Conservation (phyloP, 2,888 invertebrate genomes). For the Apamea epomidion region DNA sequence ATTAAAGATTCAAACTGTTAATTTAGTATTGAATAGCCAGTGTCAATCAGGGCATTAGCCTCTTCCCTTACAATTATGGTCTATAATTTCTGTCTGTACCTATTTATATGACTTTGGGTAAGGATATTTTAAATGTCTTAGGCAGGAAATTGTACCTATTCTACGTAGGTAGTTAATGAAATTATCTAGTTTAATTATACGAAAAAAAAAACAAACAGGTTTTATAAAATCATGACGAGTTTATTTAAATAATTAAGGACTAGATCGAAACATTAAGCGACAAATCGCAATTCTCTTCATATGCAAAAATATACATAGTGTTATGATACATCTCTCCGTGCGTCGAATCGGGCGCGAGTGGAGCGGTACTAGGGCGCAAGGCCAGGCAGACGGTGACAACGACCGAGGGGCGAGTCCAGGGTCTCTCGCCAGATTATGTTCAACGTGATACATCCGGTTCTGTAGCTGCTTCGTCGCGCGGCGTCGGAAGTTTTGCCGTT, state of each 20-base stretch:
- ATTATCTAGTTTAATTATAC: not conserved
- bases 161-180: not conserved
- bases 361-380: conserved; percentile 74
- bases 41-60: not conserved
- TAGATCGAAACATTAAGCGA: conserved; percentile 86
- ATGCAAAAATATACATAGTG: conserved; percentile 79
- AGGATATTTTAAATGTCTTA: not conserved
- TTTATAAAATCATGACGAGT: conserved; percentile 70
- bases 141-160: not conserved
- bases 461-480: conserved; percentile 73
- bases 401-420: conserved; percentile 85
- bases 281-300: conserved; percentile 83
- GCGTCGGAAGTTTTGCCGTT: conserved; percentile 77
- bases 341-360: conserved; percentile 75
- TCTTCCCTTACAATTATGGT: not conserved
- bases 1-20: not conserved
- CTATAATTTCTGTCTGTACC: not conserved
- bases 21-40: not conserved
- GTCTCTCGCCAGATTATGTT: conserved; percentile 78
- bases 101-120: not conserved
- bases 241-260: conserved; percentile 81
- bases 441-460: conserved; percentile 88
- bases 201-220: conserved; percentile 58
- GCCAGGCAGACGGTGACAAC: conserved; percentile 78
- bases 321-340: conserved; percentile 82